Conservation (phyloP, 2,797 vertebrate genomes). For the Tympanoctomys barrerae region DNA sequence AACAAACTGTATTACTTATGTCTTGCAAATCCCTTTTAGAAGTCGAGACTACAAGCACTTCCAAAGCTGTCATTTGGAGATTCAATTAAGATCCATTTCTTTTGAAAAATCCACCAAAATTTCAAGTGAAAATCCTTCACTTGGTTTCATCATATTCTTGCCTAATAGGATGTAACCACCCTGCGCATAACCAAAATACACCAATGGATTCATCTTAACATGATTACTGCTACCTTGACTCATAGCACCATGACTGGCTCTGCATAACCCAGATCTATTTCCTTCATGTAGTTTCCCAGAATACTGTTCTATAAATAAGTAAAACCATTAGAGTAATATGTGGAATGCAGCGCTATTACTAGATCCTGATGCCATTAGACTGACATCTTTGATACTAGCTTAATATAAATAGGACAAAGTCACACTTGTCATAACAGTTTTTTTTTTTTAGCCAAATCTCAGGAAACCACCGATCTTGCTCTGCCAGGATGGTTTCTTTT, state of each 20-base stretch:
- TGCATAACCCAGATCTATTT: not conserved
- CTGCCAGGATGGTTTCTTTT: not conserved
- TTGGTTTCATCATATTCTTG: not conserved
- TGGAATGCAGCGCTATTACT: not conserved
- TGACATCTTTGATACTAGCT: not conserved
- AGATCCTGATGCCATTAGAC: not conserved
- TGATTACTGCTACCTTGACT: not conserved
- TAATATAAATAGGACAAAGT: not conserved
- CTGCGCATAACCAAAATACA: not conserved
- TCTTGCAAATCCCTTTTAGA: not conserved
- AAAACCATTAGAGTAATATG: not conserved
- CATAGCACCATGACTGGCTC: not conserved
- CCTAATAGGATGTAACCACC: not conserved
- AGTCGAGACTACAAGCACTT: not conserved
- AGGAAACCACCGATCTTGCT: not conserved
- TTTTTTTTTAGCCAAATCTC: not conserved
- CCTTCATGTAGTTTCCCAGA: not conserved
- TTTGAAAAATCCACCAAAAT: not conserved
- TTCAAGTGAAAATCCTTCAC: not conserved
- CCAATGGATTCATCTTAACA: no score
- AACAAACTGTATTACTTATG: no score
- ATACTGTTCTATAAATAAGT: not conserved
- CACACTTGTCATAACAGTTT: not conserved
- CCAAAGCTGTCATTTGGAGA: not conserved
- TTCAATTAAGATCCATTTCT: not conserved